Conservation (phyloP, 2,888 invertebrate species). For the Xanthostigma xanthostigma region DNA sequence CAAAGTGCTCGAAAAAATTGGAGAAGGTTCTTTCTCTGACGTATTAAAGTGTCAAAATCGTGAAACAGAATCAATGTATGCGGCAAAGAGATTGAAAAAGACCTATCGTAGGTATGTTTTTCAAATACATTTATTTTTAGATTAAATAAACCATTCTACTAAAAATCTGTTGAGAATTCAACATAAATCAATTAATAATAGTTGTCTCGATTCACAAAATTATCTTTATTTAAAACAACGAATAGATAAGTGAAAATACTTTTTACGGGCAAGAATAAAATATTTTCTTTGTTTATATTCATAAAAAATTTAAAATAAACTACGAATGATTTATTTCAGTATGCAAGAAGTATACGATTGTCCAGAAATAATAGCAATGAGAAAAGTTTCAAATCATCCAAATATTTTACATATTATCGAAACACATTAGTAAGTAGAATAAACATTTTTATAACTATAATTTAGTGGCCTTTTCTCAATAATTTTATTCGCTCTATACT, state of each 20-base stretch:
- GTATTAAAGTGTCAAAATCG: conserved; percentile 48
- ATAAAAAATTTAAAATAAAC: not conserved
- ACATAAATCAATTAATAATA: no score
- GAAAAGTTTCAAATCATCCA: conserved; percentile 40
- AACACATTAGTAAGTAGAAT: conserved; percentile 40
- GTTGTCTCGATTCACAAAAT: no score
- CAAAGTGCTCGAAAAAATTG: conserved; percentile 45
- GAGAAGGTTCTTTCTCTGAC: conserved; percentile 55
- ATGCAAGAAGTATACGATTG: conserved; percentile 32
- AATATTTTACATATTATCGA: conserved; percentile 47
- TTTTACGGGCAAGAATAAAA: no score
- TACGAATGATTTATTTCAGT: conserved; percentile 20
- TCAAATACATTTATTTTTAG: not conserved
- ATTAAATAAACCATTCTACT: not conserved
- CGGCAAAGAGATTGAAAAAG: conserved; percentile 48
- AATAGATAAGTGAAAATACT: no score
- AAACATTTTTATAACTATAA: not conserved
- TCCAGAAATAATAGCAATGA: conserved; percentile 44
- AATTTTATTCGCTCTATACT: no score
- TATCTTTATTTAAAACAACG: no score
- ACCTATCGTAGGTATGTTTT: conserved; percentile 35
- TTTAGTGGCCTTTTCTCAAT: no score
- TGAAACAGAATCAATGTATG: conserved; percentile 35
- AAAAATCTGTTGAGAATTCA: not conserved
- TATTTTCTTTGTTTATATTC: not conserved